Evolutionary conservation across 2,797 vertebrate species (phyloP).

Genomic region (Discoglossus pictus): DNA sequence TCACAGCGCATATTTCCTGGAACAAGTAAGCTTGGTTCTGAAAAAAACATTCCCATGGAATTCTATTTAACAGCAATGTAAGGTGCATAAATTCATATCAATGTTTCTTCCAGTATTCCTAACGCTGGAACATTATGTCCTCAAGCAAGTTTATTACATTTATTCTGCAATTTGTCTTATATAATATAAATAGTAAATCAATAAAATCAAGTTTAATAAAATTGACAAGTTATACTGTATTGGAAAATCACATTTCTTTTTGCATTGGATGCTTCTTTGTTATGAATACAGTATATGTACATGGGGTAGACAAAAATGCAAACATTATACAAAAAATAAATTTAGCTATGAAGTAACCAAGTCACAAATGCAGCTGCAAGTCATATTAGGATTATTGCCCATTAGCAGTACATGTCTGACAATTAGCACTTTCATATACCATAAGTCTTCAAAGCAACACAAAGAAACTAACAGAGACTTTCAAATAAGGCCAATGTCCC

Average conservation of each 20-base stretch:
- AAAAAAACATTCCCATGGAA: conserved; percentile 35
- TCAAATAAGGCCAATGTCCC: no score
- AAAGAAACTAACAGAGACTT: no score
- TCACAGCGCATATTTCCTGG: conserved; percentile 41
- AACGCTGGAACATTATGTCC: conserved; percentile 18
- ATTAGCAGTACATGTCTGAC: no score
- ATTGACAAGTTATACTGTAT: conserved; percentile 1
- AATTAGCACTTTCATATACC: no score
- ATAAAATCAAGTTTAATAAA: not conserved
- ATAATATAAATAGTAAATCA: not conserved
- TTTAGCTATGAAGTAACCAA: no score
- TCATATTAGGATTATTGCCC: no score
- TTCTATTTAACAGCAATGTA: conserved; percentile 13
- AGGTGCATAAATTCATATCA: conserved; percentile 27
- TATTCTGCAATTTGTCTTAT: conserved; percentile 4
- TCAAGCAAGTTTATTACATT: not conserved
- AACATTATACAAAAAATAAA: no score
- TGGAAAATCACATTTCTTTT: not conserved
- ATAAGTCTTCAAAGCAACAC: no score
- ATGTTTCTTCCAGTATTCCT: not conserved
- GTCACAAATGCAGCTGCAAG: no score
- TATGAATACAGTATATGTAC: no score
- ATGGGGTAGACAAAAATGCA: no score
- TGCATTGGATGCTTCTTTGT: no score
- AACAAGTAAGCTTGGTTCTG: conserved; percentile 23